Base-by-base conservation (phyloP, 1,140 invertebrate species). In the Drosophila pandora region DNA sequence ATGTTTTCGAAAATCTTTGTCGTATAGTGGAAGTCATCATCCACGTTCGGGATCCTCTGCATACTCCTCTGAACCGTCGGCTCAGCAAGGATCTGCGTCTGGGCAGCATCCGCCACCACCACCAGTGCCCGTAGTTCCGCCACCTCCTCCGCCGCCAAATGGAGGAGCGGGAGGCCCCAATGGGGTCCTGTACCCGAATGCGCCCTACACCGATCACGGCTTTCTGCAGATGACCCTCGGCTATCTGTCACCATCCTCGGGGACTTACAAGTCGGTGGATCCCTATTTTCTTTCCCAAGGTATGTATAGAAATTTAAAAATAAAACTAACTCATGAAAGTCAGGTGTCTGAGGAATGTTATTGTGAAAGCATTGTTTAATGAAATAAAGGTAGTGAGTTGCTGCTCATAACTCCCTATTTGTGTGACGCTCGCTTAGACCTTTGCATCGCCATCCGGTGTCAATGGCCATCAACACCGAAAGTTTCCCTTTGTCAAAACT, bases 211-310 rank as follows among this genome's bases (percentile, higher is more conserved):
- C 2, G 88, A 92, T 76, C 93, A 94, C 55, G 93, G 93, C 2
- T 94, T 94, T 79, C 77, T 95, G 10, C 94, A 95, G 87, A 94
- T 95, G 58, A 93, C 93, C 1, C 93, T 95, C 92, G 94, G 94
- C 0, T 95, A 95, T 90, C 75, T 95, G 45, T 93, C 94, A 23
- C 94, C 94, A 0, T 90, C 91, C 17, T 93, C 93, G 7, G 93
- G 92, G 61, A 93, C 93, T 12, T 95, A 95, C 77, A 95, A 95
- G 84, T 93, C 92, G 47, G 94, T 95, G 63, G 93, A 94, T 75
- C 94, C 94, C 3, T 95, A 95, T 80, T 95, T 95, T 92, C 85
- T 95, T 30, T 94, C 94, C 48, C 94, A 95, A 94, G 94, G 94
- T 94, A 89, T 75, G 7, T 0, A 4, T 2, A 37, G 12, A 17